These are phyloP conservation scores for Tinamus major DNA, from an alignment of 2,797 vertebrate species.

Conservation along the genomic window DNA sequence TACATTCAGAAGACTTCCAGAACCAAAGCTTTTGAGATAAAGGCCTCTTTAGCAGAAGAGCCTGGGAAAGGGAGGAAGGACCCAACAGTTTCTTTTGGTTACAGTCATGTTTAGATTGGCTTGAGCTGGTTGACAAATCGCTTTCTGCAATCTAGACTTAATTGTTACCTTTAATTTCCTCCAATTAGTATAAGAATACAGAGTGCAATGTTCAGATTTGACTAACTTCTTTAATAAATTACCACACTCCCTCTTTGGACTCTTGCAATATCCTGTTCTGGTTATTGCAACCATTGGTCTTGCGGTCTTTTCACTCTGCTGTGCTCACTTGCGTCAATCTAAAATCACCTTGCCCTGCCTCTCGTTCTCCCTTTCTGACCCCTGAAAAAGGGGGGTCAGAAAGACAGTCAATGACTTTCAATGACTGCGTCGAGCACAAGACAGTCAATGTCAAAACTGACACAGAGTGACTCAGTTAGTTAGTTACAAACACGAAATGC, in stretches of 20 bases:
- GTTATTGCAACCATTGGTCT: neutral
- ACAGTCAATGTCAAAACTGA: neutral
- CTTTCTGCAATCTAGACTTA: neutral
- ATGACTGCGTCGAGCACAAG: neutral
- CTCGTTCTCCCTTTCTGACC: neutral
- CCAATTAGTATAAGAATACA: neutral
- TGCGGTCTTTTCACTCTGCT: neutral
- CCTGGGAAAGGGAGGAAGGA: neutral
- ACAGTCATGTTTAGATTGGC: neutral
- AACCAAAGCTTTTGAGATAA: slow-evolving; percentile 17
- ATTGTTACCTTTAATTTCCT: neutral
- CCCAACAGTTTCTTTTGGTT: neutral
- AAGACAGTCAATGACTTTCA: too few relatives aligned
- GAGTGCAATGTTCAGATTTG: neutral
- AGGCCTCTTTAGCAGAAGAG: slow-evolving; percentile 32
- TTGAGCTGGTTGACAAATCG: neutral
- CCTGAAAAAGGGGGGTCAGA: neutral
- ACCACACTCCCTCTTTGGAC: neutral
- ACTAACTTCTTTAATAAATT: neutral
- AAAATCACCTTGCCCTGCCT: neutral
- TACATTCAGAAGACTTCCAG: neutral
- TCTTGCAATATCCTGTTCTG: neutral
- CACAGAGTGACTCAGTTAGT: neutral
- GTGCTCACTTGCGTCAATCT: neutral
- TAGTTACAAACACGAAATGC: neutral